A percentile compares a stretch with the other conserved stretches of the same genome.
Conservation (phyloP, 2,888 invertebrate genomes). For the Stictocephala bisonia region DNA sequence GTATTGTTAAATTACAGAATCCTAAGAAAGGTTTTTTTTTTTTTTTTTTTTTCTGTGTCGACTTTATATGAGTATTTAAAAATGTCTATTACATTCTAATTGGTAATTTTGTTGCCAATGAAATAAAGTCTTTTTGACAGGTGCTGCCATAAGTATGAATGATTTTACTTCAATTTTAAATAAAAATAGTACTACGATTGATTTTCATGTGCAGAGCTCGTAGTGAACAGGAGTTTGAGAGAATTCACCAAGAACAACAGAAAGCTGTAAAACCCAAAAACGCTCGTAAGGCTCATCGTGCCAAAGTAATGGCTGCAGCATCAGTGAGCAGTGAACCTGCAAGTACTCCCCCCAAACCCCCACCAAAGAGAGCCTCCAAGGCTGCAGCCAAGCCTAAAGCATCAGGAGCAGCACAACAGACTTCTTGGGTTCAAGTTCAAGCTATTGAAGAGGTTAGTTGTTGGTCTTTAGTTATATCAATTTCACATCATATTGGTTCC, state of each 20-base stretch:
- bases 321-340: background rate
- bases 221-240: slow-evolving; percentile 64
- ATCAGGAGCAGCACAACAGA: background rate
- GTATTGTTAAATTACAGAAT: too few species aligned
- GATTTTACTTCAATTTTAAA: too few species aligned
- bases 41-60: too few species aligned
- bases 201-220: slow-evolving; percentile 9
- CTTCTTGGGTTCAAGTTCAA: slow-evolving; percentile 8
- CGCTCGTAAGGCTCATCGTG: slow-evolving; percentile 45
- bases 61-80: too few species aligned
- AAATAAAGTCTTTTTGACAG: too few species aligned
- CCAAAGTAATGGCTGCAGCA: slow-evolving; percentile 19
- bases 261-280: slow-evolving; percentile 68
- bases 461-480: too few species aligned
- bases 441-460: slow-evolving; percentile 18
- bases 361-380: slow-evolving; percentile 35
- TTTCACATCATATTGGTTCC: too few species aligned
- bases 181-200: too few species aligned
- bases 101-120: too few species aligned
- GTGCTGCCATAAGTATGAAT: too few species aligned
- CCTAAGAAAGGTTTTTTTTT: too few species aligned
- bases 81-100: too few species aligned
- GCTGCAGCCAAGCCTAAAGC: slow-evolving; percentile 29
- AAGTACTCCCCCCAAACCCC: slow-evolving; percentile 2
- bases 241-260: slow-evolving; percentile 76